These are phyloP conservation scores for Pecten maximus DNA, from an alignment of 2,888 invertebrate genomes.

Conservation along the genomic window DNA sequence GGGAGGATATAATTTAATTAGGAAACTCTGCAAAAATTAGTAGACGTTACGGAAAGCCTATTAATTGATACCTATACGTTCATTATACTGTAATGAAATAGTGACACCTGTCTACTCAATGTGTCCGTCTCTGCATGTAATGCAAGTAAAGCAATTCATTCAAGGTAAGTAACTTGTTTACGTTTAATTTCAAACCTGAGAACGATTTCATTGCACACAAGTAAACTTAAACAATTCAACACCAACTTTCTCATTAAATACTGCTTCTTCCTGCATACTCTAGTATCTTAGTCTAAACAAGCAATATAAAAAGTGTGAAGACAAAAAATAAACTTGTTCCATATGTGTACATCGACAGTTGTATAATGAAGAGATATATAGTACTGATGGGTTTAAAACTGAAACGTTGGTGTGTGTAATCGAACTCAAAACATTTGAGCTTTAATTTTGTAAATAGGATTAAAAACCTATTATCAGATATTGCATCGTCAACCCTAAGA, in stretches of 20 bases:
- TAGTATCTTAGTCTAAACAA: background rate
- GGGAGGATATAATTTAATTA: background rate
- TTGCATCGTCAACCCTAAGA: background rate
- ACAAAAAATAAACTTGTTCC: background rate
- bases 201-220: background rate
- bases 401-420: conserved; percentile 9
- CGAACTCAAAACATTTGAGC: conserved; percentile 32
- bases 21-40: conserved; percentile 18
- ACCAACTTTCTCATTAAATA: conserved; percentile 13
- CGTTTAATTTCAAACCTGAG: conserved; percentile 16
- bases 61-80: conserved; percentile 18
- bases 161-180: conserved; percentile 25
- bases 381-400: conserved; percentile 4
- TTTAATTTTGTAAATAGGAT: conserved; percentile 32
- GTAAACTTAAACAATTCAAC: background rate
- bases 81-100: background rate
- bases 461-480: conserved; percentile 33
- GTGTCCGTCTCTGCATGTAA: background rate
- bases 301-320: conserved; percentile 21
- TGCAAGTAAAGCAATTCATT: conserved; percentile 15
- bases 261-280: background rate
- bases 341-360: background rate
- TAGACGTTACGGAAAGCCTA: background rate
- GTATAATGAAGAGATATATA: background rate
- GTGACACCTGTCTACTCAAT: background rate